These are phyloP conservation scores for Polietes domitor DNA, from an alignment of 2,888 invertebrate species.

Conservation along the genomic window DNA sequence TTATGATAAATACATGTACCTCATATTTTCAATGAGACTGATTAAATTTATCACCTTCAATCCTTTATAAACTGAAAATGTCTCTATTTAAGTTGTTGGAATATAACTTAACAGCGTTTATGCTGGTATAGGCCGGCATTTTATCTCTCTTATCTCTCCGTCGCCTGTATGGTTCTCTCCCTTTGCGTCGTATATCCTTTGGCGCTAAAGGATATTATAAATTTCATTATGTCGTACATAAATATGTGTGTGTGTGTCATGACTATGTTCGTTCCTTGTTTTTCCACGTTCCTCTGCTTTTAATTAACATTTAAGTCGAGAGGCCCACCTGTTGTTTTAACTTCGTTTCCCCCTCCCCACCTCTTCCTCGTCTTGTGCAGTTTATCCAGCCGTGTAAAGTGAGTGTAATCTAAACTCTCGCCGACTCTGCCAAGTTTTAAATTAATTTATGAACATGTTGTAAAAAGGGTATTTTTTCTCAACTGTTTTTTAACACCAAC, in stretches of 20 bases:
- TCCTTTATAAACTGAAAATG: neutral
- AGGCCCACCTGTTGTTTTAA: conserved; percentile 9
- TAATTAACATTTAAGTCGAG: conserved; percentile 12
- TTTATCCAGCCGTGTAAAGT: neutral
- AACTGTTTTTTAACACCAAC: too few relatives aligned
- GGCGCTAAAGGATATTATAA: neutral
- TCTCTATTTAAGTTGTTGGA: neutral
- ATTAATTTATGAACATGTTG: neutral
- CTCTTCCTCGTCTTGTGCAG: too few relatives aligned
- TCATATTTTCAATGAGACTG: too few relatives aligned
- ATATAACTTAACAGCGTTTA: neutral
- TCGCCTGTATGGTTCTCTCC: neutral
- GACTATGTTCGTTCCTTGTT: neutral
- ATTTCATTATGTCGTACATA: conserved; percentile 7
- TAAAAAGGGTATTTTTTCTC: neutral
- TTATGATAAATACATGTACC: too few relatives aligned
- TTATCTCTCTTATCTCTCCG: neutral
- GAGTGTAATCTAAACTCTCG: neutral
- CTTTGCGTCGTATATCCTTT: neutral
- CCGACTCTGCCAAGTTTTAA: neutral
- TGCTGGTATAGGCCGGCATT: neutral
- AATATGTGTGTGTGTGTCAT: neutral
- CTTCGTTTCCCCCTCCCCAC: too few relatives aligned
- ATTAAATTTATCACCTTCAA: neutral
- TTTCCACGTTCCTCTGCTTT: neutral